phyloP scores from a whole-genome alignment of 2,888 invertebrate genomes.

The Microctonus brassicae region DNA sequence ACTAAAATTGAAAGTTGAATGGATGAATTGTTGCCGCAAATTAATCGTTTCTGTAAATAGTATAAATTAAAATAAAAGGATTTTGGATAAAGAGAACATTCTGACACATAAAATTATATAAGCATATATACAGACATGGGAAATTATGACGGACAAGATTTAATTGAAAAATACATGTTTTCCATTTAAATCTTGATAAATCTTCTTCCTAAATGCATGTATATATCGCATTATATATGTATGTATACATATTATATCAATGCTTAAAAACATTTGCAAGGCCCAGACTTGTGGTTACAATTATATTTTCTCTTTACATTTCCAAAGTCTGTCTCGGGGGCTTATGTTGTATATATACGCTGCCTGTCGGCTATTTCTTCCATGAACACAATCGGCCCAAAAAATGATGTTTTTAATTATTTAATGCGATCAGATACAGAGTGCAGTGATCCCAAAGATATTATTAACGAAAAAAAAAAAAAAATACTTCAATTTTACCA shows the following conservation, averaged over 20 bases:
- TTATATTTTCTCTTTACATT: conserved; percentile 39
- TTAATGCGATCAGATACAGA: conserved; percentile 31
- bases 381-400: conserved; percentile 32
- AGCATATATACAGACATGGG: too few species aligned
- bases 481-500: conserved; percentile 51
- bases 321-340: conserved; percentile 68
- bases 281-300: conserved; percentile 24
- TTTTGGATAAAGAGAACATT: conserved; percentile 9
- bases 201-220: too few species aligned
- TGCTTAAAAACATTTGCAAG: conserved; percentile 31
- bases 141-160: too few species aligned
- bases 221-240: too few species aligned
- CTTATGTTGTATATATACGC: conserved; percentile 74
- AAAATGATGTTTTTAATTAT: conserved; percentile 12
- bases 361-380: conserved; percentile 64
- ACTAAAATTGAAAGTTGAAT: background rate
- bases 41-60: background rate
- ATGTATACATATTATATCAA: conserved; percentile 66
- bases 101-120: background rate
- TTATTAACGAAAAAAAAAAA: conserved; percentile 29
- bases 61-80: background rate
- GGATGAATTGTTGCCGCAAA: background rate
- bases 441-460: conserved; percentile 25
- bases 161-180: too few species aligned
- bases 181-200: too few species aligned